Percentiles rank a stretch among this genome's conserved stretches.
phyloP scores from a whole-genome alignment of 37 sponge, comb jelly and placozoan species.

The Geodia barretti region DNA sequence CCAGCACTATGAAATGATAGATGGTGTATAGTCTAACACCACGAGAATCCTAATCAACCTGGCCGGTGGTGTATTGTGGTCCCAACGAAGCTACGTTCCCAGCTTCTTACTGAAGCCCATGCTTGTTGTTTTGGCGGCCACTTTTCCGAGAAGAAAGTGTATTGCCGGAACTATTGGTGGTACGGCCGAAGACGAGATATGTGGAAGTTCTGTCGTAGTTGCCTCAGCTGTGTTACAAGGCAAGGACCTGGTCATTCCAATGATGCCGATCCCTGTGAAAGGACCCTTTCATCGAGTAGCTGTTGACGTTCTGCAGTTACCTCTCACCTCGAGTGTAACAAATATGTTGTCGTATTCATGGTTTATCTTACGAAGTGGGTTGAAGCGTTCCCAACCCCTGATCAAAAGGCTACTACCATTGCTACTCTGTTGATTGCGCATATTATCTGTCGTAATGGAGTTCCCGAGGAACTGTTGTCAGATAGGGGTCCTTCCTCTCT shows the following conservation, averaged over 20 bases:
- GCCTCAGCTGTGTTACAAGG: slow-evolving; percentile 5
- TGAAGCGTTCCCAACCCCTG: slow-evolving; percentile 55
- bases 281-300: neutral
- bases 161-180: slow-evolving; percentile 22
- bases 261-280: slow-evolving; percentile 5
- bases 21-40: neutral
- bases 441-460: slow-evolving; percentile 25
- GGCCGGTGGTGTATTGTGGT: slow-evolving; percentile 25
- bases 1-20: slow-evolving; percentile 5
- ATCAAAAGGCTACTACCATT: slow-evolving; percentile 32
- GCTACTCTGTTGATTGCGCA: slow-evolving; percentile 40
- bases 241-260: neutral
- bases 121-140: slow-evolving; percentile 36
- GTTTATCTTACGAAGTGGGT: slow-evolving; percentile 64
- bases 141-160: slow-evolving; percentile 17
- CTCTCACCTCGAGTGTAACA: slow-evolving; percentile 2
- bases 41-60: slow-evolving; percentile 15
- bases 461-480: slow-evolving; percentile 28
- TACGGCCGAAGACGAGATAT: neutral
- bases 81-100: neutral
- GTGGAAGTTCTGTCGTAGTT: slow-evolving; percentile 12
- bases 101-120: slow-evolving; percentile 17
- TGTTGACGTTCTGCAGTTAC: neutral
- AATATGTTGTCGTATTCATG: slow-evolving; percentile 33
- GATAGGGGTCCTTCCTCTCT: slow-evolving; percentile 32